Evolutionary conservation across 1,140 invertebrate species (phyloP).

Genomic region (Schlechtendalia chinensis): DNA sequence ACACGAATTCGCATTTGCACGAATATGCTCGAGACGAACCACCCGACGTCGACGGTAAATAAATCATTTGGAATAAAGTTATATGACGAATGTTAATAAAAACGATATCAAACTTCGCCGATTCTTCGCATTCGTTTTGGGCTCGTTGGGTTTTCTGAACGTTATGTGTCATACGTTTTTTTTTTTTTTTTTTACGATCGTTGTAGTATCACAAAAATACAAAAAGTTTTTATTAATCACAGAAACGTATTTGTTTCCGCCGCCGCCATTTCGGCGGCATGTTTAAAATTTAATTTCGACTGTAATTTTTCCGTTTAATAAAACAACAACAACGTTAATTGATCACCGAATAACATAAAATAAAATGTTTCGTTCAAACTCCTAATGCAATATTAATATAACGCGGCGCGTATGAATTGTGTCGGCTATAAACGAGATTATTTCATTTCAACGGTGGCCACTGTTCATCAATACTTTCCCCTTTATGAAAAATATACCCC

Average conservation of each 20-base stretch:
- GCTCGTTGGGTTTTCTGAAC: no score
- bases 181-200: no score
- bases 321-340: constrained; percentile 2
- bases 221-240: background rate
- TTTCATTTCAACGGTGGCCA: background rate
- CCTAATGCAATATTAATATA: constrained; percentile 10
- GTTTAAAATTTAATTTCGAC: constrained; percentile 10
- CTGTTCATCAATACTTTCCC: constrained; percentile 27
- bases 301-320: background rate
- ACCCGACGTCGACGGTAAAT: no score
- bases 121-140: no score
- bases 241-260: background rate
- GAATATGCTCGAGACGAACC: no score
- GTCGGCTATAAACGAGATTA: background rate
- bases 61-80: no score
- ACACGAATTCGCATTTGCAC: no score
- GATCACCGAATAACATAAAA: constrained; percentile 6
- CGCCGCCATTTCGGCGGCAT: background rate
- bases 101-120: no score
- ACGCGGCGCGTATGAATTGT: background rate
- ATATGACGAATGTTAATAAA: no score
- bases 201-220: no score
- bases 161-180: no score
- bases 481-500: background rate
- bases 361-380: constrained; percentile 9